Base-by-base conservation (phyloP, 2,113 vertebrate species). In the Cyanoderma ruficeps region DNA sequence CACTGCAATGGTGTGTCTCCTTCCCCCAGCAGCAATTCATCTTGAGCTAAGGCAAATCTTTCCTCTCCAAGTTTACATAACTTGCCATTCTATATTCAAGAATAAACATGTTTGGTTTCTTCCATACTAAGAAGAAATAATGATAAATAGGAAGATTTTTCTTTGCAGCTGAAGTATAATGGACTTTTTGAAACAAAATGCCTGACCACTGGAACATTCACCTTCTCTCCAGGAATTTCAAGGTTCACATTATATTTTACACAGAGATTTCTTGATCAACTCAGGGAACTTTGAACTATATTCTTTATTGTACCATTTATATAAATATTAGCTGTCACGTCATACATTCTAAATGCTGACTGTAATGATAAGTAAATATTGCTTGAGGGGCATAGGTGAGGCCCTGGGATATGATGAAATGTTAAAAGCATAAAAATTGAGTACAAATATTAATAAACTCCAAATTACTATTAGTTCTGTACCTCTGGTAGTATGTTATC, bases 401-500 rank as follows among this genome's bases (percentile, higher is more conserved):
- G 61, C 63, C 63, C 67, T 50, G 33, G 28, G 47, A 74, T 55
- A 87, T 15, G 42, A 86, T 25, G 27, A 88, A 93, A 90, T 27
- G 22, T 83, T 93, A 39, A 19, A 86, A 88, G 76, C 37, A 37
- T 19, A 69, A 90, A 92, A 91, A 72, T 14, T 7, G 30, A 86
- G 50, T 47, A 55, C 60, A 94, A 89, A 80, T 94, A 72, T 47
- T 89, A 84, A 85, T 89, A 93, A 94, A 72, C 39, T 93, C 37
- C 23, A 77, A 85, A 93, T 96, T 85, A 52, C 27, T 85, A 65
- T 69, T 83, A 75, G 50, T 88, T 94, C 49, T 77, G 16, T 85
- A 52, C 71, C 75, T 90, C 93, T 80, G 75, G 82, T 82, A 80
- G 90, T 83, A 93, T 39, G 67, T 79, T 90, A 85, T 71, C 33